These are phyloP conservation scores for Papilio machaon DNA, from an alignment of 1,140 invertebrate genomes.

Conservation along the genomic window DNA sequence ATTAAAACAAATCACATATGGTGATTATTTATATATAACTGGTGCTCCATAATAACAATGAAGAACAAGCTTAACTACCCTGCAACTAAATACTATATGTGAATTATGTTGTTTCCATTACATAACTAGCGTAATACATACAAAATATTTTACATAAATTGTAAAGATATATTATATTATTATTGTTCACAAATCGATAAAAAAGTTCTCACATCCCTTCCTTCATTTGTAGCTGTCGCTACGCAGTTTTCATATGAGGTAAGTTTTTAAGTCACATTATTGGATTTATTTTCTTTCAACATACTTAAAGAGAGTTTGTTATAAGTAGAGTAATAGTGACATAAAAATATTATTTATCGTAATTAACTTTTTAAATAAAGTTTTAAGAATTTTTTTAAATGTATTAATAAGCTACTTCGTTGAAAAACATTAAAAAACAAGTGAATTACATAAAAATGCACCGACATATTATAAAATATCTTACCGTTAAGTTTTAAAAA, in stretches of 20 bases:
- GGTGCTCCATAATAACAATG: too few relatives aligned
- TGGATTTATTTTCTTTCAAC: too few relatives aligned
- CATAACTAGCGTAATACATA: background rate
- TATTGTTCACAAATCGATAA: background rate
- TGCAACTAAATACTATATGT: too few relatives aligned
- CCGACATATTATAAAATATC: background rate
- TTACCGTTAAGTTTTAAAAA: background rate
- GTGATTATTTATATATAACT: too few relatives aligned
- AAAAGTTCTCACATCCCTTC: background rate
- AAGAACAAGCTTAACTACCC: too few relatives aligned
- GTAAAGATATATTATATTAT: background rate
- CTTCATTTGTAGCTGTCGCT: background rate
- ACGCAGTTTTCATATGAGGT: background rate
- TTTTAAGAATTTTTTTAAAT: background rate
- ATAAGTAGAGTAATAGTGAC: too few relatives aligned
- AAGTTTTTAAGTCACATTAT: too few relatives aligned
- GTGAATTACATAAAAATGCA: background rate
- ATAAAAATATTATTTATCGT: too few relatives aligned
- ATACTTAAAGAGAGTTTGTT: too few relatives aligned
- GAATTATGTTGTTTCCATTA: background rate
- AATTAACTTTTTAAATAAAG: too few relatives aligned
- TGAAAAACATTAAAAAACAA: background rate
- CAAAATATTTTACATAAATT: background rate
- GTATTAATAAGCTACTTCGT: background rate
- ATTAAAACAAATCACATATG: too few relatives aligned